Percentiles rank a stretch among this genome's conserved stretches.
Conservation (phyloP, 1,140 invertebrate genomes). For the Neelides sp. region DNA sequence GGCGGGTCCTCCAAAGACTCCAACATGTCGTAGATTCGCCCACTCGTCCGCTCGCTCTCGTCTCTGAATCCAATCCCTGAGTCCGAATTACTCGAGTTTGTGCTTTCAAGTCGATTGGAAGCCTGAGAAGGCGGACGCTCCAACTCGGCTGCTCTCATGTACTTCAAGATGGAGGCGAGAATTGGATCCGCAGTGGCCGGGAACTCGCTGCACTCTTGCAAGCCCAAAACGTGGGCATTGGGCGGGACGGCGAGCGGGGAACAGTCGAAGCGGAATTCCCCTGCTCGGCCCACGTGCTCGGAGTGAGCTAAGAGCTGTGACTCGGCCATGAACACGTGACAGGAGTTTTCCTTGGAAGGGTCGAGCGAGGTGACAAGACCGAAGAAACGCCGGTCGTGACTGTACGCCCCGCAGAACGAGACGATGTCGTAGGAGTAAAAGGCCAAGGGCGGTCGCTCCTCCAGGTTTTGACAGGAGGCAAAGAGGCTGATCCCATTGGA, state of each 20-base stretch:
- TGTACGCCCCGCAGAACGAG: constrained; percentile 75
- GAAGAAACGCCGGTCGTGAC: constrained; percentile 80
- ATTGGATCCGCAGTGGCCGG: constrained; percentile 76
- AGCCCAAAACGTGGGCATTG: constrained; percentile 35
- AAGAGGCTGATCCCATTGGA: constrained; percentile 28
- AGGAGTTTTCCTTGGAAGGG: constrained; percentile 51
- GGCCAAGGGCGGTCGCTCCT: constrained; percentile 29
- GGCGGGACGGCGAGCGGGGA: constrained; percentile 48
- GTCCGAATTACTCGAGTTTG: constrained; percentile 82
- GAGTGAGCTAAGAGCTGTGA: constrained; percentile 59
- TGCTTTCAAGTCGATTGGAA: constrained; percentile 46
- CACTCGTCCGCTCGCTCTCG: constrained; percentile 56
- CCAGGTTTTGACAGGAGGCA: constrained; percentile 28
- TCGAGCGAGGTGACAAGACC: constrained; percentile 71
- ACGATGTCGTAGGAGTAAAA: constrained; percentile 39
- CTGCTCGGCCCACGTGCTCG: constrained; percentile 59
- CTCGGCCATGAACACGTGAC: constrained; percentile 89
- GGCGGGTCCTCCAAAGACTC: constrained; percentile 23
- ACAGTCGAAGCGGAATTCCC: constrained; percentile 63
- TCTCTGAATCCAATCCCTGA: constrained; percentile 86
- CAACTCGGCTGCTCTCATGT: background rate
- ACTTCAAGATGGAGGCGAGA: constrained; percentile 40
- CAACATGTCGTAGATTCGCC: constrained; percentile 28
- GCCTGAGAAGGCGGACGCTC: constrained; percentile 30
- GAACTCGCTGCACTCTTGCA: constrained; percentile 62